A percentile compares a stretch with the other conserved stretches of the same genome.
Evolutionary conservation across 2,888 invertebrate genomes (phyloP).

Genomic region (Tribolium freemani): DNA sequence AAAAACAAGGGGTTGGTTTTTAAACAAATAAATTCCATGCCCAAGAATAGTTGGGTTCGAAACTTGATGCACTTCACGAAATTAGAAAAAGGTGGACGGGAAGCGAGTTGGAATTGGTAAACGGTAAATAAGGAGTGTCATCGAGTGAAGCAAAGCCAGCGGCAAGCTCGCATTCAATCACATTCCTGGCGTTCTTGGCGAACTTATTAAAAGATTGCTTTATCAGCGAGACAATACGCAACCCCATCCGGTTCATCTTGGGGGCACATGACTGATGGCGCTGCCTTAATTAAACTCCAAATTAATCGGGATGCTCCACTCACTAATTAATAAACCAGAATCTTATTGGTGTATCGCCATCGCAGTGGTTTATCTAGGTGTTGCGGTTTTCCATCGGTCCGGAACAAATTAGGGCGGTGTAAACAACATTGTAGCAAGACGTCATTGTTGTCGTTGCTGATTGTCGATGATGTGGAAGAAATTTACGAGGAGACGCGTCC

Average conservation of each 20-base stretch:
- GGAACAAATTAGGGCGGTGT: slow-evolving; percentile 32
- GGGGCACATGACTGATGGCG: slow-evolving; percentile 62
- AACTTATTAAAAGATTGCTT: slow-evolving; percentile 66
- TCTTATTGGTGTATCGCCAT: slow-evolving; percentile 52
- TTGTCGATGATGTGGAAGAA: slow-evolving; percentile 12
- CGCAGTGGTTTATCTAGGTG: slow-evolving; percentile 44
- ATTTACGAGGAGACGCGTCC: slow-evolving; percentile 17
- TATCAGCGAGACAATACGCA: slow-evolving; percentile 64
- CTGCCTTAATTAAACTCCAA: slow-evolving; percentile 63
- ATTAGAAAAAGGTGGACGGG: slow-evolving; percentile 25
- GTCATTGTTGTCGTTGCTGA: slow-evolving; percentile 12
- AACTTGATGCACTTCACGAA: slow-evolving; percentile 25
- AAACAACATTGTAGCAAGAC: slow-evolving; percentile 26
- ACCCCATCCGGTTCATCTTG: slow-evolving; percentile 58
- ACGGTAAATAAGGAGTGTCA: slow-evolving; percentile 57
- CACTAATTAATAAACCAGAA: slow-evolving; percentile 64
- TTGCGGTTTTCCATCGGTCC: slow-evolving; percentile 38
- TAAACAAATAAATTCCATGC: neutral
- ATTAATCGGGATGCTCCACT: slow-evolving; percentile 61
- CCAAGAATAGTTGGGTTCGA: neutral
- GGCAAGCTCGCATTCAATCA: slow-evolving; percentile 56
- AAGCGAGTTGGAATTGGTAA: slow-evolving; percentile 39
- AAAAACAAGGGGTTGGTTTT: neutral
- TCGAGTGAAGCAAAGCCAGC: slow-evolving; percentile 40
- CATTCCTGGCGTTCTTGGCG: slow-evolving; percentile 59